These are phyloP conservation scores for Sesamia nonagrioides DNA, from an alignment of 1,140 invertebrate genomes.

Conservation along the genomic window DNA sequence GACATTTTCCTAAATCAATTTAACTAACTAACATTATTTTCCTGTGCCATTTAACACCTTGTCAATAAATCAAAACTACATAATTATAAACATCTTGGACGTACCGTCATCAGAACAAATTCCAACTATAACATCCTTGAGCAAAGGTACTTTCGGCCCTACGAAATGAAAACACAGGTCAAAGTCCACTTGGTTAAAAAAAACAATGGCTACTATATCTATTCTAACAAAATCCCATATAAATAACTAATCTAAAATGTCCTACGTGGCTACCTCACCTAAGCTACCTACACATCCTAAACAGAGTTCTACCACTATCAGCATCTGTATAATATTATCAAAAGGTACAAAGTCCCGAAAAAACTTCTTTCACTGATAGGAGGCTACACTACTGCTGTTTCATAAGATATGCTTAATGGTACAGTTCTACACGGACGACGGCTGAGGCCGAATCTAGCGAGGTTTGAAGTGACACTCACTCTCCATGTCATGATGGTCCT, in stretches of 20 bases:
- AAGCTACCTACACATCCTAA: not conserved
- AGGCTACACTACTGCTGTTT: too few species aligned
- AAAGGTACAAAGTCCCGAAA: too few species aligned
- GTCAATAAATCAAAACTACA: slow-evolving; percentile 1
- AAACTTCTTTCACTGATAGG: too few species aligned
- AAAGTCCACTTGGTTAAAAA: not conserved
- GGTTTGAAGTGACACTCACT: slow-evolving; percentile 62
- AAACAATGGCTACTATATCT: not conserved
- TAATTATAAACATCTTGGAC: slow-evolving; percentile 30
- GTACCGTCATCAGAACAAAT: not conserved
- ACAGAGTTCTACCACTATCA: too few species aligned
- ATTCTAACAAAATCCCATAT: too few species aligned
- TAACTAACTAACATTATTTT: too few species aligned
- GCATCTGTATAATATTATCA: too few species aligned
- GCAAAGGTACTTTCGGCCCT: slow-evolving; percentile 45
- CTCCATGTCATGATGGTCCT: slow-evolving; percentile 66
- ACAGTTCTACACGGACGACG: too few species aligned
- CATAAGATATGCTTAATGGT: too few species aligned
- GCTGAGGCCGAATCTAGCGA: not conserved
- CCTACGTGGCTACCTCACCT: too few species aligned
- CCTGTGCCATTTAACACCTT: too few species aligned
- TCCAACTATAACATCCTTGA: slow-evolving; percentile 33
- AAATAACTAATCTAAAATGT: not conserved
- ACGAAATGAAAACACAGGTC: slow-evolving; percentile 47
- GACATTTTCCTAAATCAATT: too few species aligned